phyloP scores from a whole-genome alignment of 2,797 vertebrate genomes.

The Eurystomus glaucurus region DNA sequence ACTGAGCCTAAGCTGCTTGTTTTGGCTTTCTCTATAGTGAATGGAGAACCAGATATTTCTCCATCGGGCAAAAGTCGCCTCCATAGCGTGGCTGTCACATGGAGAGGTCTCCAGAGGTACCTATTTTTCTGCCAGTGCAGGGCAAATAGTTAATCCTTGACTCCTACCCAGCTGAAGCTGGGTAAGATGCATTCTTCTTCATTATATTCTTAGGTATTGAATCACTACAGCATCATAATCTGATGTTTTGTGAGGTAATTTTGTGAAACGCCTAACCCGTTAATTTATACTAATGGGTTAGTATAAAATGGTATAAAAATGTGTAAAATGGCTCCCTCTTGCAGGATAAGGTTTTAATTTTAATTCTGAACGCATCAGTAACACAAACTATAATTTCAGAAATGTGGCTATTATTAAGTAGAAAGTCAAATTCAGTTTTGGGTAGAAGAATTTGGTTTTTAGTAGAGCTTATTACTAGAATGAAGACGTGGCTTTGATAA shows the following conservation, averaged over 20 bases:
- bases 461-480: not conserved
- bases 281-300: not conserved
- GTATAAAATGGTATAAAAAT: not conserved
- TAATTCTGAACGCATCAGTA: not conserved
- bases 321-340: not conserved
- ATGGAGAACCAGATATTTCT: not conserved
- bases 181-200: not conserved
- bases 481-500: not conserved
- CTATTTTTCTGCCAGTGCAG: not conserved
- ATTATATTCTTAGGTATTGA: not conserved
- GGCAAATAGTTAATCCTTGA: not conserved
- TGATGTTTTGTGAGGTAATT: not conserved
- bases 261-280: not conserved
- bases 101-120: not conserved
- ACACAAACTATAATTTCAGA: constrained; percentile 24
- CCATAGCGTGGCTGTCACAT: not conserved
- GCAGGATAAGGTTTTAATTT: constrained; percentile 16
- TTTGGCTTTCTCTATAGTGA: not conserved
- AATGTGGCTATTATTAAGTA: not conserved
- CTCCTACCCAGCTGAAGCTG: not conserved
- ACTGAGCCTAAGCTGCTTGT: not conserved
- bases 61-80: not conserved
- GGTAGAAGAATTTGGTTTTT: not conserved
- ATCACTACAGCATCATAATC: not conserved
- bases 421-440: not conserved